Conservation (phyloP, 2,888 invertebrate genomes). For the Parelbella ahira region DNA sequence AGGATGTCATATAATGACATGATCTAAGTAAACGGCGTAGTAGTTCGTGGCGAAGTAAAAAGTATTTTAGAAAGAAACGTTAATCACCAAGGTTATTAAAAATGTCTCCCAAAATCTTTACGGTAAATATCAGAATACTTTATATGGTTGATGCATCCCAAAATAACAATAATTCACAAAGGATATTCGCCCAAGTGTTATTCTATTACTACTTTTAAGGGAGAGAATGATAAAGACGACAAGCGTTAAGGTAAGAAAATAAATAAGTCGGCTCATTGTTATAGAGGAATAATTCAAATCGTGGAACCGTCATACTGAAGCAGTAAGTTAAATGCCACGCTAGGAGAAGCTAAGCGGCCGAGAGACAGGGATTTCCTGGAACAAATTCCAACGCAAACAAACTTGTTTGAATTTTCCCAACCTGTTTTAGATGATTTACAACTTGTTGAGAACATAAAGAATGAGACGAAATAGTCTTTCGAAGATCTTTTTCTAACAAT, state of each 20-base stretch:
- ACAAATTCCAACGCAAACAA: conserved; percentile 25
- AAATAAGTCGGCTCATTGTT: conserved; percentile 15
- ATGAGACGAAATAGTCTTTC: conserved; percentile 3
- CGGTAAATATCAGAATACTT: too few relatives aligned
- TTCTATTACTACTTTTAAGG: too few relatives aligned
- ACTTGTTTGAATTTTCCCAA: conserved; percentile 26
- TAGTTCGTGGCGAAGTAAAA: too few relatives aligned
- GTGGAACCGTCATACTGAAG: conserved; percentile 9
- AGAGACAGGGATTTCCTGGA: conserved; percentile 26
- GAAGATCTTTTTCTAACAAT: conserved; percentile 5
- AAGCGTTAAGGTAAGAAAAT: conserved; percentile 8
- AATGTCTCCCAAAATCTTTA: too few relatives aligned
- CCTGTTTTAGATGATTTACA: conserved; percentile 23
- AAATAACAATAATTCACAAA: too few relatives aligned
- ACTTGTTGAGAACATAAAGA: conserved; percentile 9
- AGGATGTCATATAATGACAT: conserved; percentile 7
- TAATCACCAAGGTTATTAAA: too few relatives aligned
- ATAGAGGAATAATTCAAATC: conserved; percentile 17
- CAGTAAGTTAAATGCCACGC: conserved; percentile 18
- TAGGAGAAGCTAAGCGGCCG: conserved; percentile 23
- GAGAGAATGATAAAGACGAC: conserved; percentile 10
- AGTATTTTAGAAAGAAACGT: too few relatives aligned
- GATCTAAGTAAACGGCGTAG: too few relatives aligned
- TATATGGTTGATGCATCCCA: too few relatives aligned
- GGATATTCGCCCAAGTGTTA: too few relatives aligned